These are phyloP conservation scores for Dolomedes plantarius DNA, from an alignment of 2,888 invertebrate genomes.

Conservation along the genomic window DNA sequence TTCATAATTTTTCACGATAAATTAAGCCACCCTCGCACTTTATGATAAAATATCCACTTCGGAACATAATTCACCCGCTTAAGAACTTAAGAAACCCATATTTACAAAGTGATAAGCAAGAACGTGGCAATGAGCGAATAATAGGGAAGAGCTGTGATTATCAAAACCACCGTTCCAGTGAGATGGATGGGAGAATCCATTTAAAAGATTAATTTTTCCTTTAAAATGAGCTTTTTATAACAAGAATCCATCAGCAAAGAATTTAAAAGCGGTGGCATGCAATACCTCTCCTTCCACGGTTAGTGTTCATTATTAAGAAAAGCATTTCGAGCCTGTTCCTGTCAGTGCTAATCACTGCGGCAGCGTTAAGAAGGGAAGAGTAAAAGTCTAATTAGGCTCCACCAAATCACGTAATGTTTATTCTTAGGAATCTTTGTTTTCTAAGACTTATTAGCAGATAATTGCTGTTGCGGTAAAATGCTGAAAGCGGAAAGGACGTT, in stretches of 20 bases:
- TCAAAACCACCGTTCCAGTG: no score
- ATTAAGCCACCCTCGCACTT: no score
- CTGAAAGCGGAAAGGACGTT: slow-evolving; percentile 14
- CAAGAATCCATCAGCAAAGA: slow-evolving; percentile 41
- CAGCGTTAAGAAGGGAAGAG: slow-evolving; percentile 29
- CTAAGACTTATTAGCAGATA: slow-evolving; percentile 42
- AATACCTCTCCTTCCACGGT: slow-evolving; percentile 5
- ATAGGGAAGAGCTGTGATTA: no score
- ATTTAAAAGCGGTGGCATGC: slow-evolving; percentile 24
- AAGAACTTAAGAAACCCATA: no score
- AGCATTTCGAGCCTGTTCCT: slow-evolving; percentile 32
- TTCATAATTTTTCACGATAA: no score
- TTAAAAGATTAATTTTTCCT: neutral
- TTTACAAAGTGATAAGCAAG: no score
- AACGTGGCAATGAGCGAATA: no score
- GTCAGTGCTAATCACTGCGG: slow-evolving; percentile 52
- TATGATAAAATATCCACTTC: no score
- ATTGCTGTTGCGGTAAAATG: slow-evolving; percentile 43
- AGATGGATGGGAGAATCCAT: no score
- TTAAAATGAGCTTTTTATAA: slow-evolving; percentile 8
- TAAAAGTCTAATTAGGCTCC: slow-evolving; percentile 55
- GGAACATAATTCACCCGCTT: no score
- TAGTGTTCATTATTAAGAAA: slow-evolving; percentile 62
- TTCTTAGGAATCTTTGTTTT: slow-evolving; percentile 49
- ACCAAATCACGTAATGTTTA: slow-evolving; percentile 51